Evolutionary conservation across 2,888 invertebrate species (phyloP).

Genomic region (Tethea ocularis): DNA sequence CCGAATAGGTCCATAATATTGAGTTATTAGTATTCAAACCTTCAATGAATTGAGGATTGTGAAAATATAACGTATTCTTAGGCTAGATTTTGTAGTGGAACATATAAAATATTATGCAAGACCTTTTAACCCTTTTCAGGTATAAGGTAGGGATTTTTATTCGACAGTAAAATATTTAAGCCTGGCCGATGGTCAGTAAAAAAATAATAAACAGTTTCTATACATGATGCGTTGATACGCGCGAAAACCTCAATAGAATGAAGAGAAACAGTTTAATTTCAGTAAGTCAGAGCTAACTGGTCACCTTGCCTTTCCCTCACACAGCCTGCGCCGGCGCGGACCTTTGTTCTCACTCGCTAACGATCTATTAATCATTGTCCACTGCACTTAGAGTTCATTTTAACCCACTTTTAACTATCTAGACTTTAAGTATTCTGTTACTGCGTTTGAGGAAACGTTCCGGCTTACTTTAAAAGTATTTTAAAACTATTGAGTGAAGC

Average conservation of each 20-base stretch:
- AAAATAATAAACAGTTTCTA: too few species aligned
- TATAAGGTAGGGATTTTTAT: too few species aligned
- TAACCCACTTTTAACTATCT: not conserved
- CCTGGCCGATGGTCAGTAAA: too few species aligned
- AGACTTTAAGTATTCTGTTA: not conserved
- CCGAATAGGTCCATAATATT: not conserved
- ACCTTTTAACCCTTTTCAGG: too few species aligned
- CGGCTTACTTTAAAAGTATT: not conserved
- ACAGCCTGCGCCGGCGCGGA: not conserved
- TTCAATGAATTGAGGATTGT: not conserved
- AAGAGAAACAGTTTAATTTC: not conserved
- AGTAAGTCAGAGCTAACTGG: not conserved
- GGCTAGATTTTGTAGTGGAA: too few species aligned
- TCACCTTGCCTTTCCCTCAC: constrained; percentile 1
- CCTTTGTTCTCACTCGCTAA: not conserved
- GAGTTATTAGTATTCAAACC: not conserved
- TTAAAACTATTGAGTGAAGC: too few species aligned
- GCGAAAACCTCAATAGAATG: too few species aligned
- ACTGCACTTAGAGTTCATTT: constrained; percentile 2
- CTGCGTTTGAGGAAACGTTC: not conserved
- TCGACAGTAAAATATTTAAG: too few species aligned
- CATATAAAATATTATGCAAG: too few species aligned
- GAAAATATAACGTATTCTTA: too few species aligned
- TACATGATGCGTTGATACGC: too few species aligned
- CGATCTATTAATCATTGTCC: constrained; percentile 3